These are phyloP conservation scores for Pomacea canaliculata DNA, from an alignment of 2,888 invertebrate species.

Conservation along the genomic window DNA sequence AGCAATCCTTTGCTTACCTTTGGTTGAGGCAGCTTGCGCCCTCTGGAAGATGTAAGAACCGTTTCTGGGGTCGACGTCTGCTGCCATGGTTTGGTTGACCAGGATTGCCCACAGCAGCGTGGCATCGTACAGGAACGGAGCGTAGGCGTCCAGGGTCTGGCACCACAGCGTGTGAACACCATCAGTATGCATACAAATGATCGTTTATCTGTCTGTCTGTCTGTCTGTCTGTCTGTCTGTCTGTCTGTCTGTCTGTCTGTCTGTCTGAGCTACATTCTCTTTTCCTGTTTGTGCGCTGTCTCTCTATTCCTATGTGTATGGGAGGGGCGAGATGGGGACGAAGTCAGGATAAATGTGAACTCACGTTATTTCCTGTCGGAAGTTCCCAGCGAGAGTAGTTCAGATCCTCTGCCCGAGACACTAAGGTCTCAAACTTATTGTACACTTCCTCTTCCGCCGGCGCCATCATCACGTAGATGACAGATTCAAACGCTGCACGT, in stretches of 20 bases:
- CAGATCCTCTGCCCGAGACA: conserved; percentile 30
- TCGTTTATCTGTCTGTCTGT: neutral
- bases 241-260: too few relatives aligned
- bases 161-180: too few relatives aligned
- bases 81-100: conserved; percentile 47
- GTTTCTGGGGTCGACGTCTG: conserved; percentile 48
- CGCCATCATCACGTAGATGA: conserved; percentile 59
- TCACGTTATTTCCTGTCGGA: conserved; percentile 33
- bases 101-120: conserved; percentile 53
- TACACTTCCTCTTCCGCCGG: conserved; percentile 34
- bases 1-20: conserved; percentile 26
- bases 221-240: neutral
- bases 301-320: neutral
- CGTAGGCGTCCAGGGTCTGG: conserved; percentile 48
- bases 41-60: conserved; percentile 45
- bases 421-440: conserved; percentile 34
- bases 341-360: neutral
- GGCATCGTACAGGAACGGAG: conserved; percentile 60
- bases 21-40: conserved; percentile 34
- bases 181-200: neutral
- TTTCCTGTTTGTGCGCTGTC: neutral
- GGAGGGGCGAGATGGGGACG: neutral
- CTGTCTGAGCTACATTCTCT: too few relatives aligned
- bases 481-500: conserved; percentile 60
- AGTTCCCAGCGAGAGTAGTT: conserved; percentile 37